Evolutionary conservation across 2,888 invertebrate genomes (phyloP).

Genomic region (Pantelozetes paolii): DNA sequence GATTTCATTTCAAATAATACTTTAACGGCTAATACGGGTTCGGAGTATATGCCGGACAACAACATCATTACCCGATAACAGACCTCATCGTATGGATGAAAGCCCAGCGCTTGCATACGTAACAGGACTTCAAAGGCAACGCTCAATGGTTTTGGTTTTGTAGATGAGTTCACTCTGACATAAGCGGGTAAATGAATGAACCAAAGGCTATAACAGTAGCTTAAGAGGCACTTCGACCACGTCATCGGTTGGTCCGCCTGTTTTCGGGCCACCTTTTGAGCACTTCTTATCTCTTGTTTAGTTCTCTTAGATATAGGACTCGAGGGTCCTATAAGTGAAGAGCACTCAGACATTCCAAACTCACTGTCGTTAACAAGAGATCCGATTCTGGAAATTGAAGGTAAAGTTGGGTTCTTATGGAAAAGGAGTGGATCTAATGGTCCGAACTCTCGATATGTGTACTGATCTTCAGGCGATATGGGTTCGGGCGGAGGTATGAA

Average conservation of each 20-base stretch:
- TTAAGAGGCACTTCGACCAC: constrained; percentile 71
- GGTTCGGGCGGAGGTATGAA: constrained; percentile 91
- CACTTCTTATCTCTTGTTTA: constrained; percentile 88
- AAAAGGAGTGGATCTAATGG: constrained; percentile 55
- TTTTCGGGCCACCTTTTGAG: constrained; percentile 72
- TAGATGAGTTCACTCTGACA: constrained; percentile 58
- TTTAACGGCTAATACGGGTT: constrained; percentile 90
- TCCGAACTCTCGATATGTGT: constrained; percentile 51
- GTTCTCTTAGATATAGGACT: constrained; percentile 89
- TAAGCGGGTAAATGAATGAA: constrained; percentile 89
- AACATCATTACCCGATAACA: constrained; percentile 99
- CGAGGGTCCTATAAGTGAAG: constrained; percentile 60
- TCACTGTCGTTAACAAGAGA: constrained; percentile 21
- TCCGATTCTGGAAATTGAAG: constrained; percentile 14
- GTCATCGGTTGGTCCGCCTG: constrained; percentile 67
- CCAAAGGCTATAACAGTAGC: constrained; percentile 70
- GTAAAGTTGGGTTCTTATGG: constrained; percentile 48
- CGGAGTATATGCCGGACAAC: constrained; percentile 86
- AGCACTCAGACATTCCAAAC: constrained; percentile 4
- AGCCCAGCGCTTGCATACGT: constrained; percentile 75
- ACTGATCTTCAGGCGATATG: constrained; percentile 5
- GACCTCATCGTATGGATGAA: constrained; percentile 85
- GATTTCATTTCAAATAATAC: constrained; percentile 78
- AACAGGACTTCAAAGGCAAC: constrained; percentile 80
- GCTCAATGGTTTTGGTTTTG: constrained; percentile 71